These are phyloP conservation scores for Thalassoma bifasciatum DNA, from an alignment of 2,113 vertebrate genomes.

Conservation along the genomic window DNA sequence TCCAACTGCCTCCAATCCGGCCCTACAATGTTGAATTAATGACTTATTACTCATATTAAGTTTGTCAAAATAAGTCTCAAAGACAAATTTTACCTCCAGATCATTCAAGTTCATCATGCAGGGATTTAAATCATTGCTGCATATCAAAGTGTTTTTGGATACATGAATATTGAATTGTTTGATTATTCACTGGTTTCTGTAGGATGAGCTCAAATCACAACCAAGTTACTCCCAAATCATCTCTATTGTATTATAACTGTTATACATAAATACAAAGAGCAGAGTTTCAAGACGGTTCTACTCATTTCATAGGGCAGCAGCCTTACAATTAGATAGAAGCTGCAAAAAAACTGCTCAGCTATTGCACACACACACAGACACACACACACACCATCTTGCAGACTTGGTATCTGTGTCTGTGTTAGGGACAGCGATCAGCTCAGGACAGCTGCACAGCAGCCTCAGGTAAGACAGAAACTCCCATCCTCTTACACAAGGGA, in stretches of 20 bases:
- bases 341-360: conserved; percentile 2
- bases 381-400: conserved; percentile 24
- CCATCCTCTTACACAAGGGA: conserved; percentile 70
- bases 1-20: too few relatives aligned
- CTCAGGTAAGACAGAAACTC: conserved; percentile 82
- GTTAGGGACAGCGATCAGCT: conserved; percentile 70
- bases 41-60: too few relatives aligned
- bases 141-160: not conserved
- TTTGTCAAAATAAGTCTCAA: too few relatives aligned
- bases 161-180: not conserved
- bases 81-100: too few relatives aligned
- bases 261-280: not conserved
- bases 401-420: conserved; percentile 36
- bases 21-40: too few relatives aligned
- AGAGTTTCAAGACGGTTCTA: conserved; percentile 8
- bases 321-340: conserved; percentile 24
- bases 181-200: too few relatives aligned
- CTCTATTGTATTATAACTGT: too few relatives aligned
- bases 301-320: not conserved
- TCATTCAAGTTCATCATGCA: too few relatives aligned
- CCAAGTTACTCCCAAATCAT: too few relatives aligned
- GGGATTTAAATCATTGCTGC: too few relatives aligned
- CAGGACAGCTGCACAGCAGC: conserved; percentile 83
- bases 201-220: not conserved
- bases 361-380: conserved; percentile 18